Base-by-base conservation (phyloP, 2,113 vertebrate genomes). In the Tenebrosternarchus preto region DNA sequence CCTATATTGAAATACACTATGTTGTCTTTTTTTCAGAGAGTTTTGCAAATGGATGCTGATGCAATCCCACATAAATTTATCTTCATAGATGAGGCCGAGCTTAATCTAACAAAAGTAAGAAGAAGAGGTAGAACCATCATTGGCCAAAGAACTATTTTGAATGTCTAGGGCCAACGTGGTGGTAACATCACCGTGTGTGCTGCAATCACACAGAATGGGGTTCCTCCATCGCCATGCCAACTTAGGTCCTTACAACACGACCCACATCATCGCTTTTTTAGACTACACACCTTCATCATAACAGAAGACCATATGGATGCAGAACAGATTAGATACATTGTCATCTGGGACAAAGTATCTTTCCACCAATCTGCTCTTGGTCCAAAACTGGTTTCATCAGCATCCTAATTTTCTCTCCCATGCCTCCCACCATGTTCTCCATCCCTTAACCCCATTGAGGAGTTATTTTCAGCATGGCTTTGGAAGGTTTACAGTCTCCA, bases 341-440 rank as follows among this genome's bases (percentile, higher is more conserved):
- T 22, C 56, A 59, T n/a, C 56, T 59, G 56, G 56, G 56, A 59
- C 3, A 22, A 8, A 22, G 56, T 8, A 22, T n/a, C 3, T 59
- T 59, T n/a, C 56, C 56, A 59, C 56, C n/a, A 22, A 59, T 59
- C 56, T 59, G 19, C 56, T n/a, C 5, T n/a, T 59, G 56, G 56
- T 59, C 56, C 56, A 59, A 59, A 22, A 59, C 56, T 59, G n/a
- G 19, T 59, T 59, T 59, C 56, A 59, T 59, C 56, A 59, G 19
- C 20, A 50, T 50, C 56, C n/a, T 20, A n/a, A 59, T 59, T 59
- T 59, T n/a, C 56, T 22, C 20, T 59, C 56, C 56, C n/a, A 9
- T n/a, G 1, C 20, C 56, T 59, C 56, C 20, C 56, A 59, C 19
- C 56, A n/a, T n/a, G 9, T 5, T 59, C 56, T n/a, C 56, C 20